A percentile compares a stretch with the other conserved stretches of the same genome.
Conservation (phyloP, 2,888 invertebrate species). For the Lasioglossum figueresi region DNA sequence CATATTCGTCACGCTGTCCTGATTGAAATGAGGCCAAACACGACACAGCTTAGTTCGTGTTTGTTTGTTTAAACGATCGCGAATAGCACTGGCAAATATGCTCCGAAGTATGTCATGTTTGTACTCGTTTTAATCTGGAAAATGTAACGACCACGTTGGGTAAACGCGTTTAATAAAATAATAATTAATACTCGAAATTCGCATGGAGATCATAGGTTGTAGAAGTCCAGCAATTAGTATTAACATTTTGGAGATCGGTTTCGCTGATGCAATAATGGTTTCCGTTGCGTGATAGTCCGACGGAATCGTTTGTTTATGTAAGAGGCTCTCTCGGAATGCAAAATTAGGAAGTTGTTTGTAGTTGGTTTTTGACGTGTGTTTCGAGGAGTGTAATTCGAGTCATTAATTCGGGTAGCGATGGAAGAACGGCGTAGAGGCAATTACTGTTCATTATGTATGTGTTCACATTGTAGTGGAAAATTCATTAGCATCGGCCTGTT, state of each 20-base stretch:
- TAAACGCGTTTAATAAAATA: not conserved
- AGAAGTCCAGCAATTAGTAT: not conserved
- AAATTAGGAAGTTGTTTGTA: conserved; percentile 4
- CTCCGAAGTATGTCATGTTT: too few relatives aligned
- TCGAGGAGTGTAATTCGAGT: conserved; percentile 1
- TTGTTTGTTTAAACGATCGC: not conserved
- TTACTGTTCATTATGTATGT: conserved; percentile 2
- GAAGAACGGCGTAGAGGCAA: not conserved
- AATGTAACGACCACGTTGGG: not conserved
- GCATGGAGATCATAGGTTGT: not conserved
- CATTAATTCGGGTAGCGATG: conserved; percentile 1
- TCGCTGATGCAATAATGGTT: not conserved
- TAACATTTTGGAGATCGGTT: not conserved
- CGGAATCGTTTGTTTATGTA: not conserved
- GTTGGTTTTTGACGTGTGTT: not conserved
- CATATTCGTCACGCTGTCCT: not conserved
- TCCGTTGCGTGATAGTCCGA: not conserved
- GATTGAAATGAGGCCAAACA: not conserved
- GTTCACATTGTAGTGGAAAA: conserved; percentile 3
- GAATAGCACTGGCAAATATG: too few relatives aligned
- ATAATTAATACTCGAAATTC: not conserved
- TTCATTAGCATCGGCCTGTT: not conserved
- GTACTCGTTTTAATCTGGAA: not conserved
- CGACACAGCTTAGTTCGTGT: not conserved
- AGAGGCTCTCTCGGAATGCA: not conserved